Conservation (phyloP, 2,888 invertebrate genomes). For the Drosophila paracracens region DNA sequence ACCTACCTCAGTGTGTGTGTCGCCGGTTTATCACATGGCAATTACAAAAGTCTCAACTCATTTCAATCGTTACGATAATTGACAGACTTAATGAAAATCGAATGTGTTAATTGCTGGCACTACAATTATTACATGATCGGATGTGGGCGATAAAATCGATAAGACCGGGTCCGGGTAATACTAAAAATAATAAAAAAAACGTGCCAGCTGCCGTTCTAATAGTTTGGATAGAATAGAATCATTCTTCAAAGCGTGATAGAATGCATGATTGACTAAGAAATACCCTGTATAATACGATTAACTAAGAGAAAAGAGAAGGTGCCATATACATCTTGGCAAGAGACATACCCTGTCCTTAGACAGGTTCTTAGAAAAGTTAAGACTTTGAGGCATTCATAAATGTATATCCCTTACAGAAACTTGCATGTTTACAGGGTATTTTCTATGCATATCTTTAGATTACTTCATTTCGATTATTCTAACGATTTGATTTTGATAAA, state of each 20-base stretch:
- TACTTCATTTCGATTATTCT: constrained; percentile 2
- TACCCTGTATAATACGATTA: background rate
- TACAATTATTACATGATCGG: constrained; percentile 53
- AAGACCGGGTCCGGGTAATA: constrained; percentile 39
- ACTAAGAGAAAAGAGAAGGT: background rate
- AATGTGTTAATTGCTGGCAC: constrained; percentile 72
- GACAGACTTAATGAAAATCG: constrained; percentile 70
- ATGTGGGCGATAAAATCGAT: constrained; percentile 64
- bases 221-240: constrained; percentile 41
- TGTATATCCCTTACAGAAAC: background rate
- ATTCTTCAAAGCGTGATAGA: background rate
- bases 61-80: constrained; percentile 67
- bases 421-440: background rate
- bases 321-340: background rate
- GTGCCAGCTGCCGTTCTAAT: constrained; percentile 41
- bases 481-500: constrained; percentile 37
- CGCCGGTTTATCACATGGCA: constrained; percentile 67
- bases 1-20: constrained; percentile 75
- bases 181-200: constrained; percentile 13
- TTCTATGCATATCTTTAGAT: background rate
- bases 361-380: background rate
- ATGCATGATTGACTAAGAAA: background rate
- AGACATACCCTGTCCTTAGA: background rate
- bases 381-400: background rate
- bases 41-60: constrained; percentile 41